Evolutionary conservation across 2,888 invertebrate species (phyloP).

Genomic region (Rotaria magnacalcarata): DNA sequence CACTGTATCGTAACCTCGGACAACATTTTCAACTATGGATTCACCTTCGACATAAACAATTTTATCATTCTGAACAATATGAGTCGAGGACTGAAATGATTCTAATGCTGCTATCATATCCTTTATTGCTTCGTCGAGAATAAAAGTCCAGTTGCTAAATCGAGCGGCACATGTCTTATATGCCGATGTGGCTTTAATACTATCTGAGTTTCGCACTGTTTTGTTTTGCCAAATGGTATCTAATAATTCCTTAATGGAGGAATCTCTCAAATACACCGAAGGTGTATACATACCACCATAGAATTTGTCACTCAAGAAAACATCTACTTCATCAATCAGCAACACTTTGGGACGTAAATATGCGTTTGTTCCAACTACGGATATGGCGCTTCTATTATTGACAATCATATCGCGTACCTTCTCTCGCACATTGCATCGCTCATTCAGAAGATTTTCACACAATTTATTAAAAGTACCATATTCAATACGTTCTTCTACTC

Average conservation of each 20-base stretch:
- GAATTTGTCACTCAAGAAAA: constrained; percentile 27
- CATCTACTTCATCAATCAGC: constrained; percentile 41
- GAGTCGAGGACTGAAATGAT: not conserved
- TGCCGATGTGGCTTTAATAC: not conserved
- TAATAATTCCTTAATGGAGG: not conserved
- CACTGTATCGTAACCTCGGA: not conserved
- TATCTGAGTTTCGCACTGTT: not conserved
- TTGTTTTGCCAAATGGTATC: constrained; percentile 19
- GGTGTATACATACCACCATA: constrained; percentile 28
- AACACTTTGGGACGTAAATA: not conserved
- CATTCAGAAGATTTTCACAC: constrained; percentile 25
- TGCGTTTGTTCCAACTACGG: rapidly evolving
- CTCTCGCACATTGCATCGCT: not conserved
- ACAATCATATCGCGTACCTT: not conserved
- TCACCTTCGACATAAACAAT: not conserved
- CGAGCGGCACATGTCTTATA: not conserved
- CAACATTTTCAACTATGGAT: not conserved
- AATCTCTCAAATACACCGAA: not conserved
- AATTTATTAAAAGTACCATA: constrained; percentile 39
- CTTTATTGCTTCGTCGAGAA: constrained; percentile 16
- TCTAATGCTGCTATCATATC: constrained; percentile 8
- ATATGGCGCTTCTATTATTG: not conserved
- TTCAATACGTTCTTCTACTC: constrained; percentile 23
- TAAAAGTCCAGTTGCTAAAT: constrained; percentile 17
- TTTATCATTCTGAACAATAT: constrained; percentile 12